Evolutionary conservation across 2,888 invertebrate species (phyloP).

Genomic region (Sarcophaga variegata): DNA sequence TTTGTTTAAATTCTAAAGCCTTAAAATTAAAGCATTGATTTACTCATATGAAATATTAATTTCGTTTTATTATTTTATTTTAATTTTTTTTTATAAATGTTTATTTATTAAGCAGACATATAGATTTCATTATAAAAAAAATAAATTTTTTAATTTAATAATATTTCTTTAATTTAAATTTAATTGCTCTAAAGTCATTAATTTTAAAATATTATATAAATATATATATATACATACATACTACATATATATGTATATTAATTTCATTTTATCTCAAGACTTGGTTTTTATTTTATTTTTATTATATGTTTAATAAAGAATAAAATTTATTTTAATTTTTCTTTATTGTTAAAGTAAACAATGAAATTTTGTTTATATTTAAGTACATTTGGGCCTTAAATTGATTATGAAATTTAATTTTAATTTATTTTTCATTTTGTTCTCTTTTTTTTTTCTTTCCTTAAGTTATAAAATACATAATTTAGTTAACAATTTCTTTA

Average conservation of each 20-base stretch:
- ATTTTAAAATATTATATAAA: slow-evolving; percentile 51
- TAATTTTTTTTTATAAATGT: too few species aligned
- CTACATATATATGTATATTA: slow-evolving; percentile 32
- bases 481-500: slow-evolving; percentile 68
- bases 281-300: slow-evolving; percentile 53
- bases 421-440: slow-evolving; percentile 23
- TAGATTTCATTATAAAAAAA: too few species aligned
- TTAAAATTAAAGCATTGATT: slow-evolving; percentile 28
- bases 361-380: slow-evolving; percentile 20
- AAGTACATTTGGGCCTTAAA: slow-evolving; percentile 47
- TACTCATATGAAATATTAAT: not conserved
- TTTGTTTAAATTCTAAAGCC: slow-evolving; percentile 3
- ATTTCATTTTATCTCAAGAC: slow-evolving; percentile 62
- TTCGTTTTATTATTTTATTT: slow-evolving; percentile 8
- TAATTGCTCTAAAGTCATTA: slow-evolving; percentile 69
- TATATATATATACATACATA: too few species aligned
- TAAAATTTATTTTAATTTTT: slow-evolving; percentile 69
- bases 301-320: slow-evolving; percentile 51
- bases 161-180: slow-evolving; percentile 40
- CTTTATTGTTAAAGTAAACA: slow-evolving; percentile 57
- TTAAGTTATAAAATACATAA: slow-evolving; percentile 73
- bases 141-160: too few species aligned
- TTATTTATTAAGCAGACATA: slow-evolving; percentile 19
- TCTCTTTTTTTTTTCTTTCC: slow-evolving; percentile 67
- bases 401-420: slow-evolving; percentile 21